These are phyloP conservation scores for Caenorhabditis sinica DNA, from an alignment of 2,888 invertebrate genomes.

Conservation along the genomic window DNA sequence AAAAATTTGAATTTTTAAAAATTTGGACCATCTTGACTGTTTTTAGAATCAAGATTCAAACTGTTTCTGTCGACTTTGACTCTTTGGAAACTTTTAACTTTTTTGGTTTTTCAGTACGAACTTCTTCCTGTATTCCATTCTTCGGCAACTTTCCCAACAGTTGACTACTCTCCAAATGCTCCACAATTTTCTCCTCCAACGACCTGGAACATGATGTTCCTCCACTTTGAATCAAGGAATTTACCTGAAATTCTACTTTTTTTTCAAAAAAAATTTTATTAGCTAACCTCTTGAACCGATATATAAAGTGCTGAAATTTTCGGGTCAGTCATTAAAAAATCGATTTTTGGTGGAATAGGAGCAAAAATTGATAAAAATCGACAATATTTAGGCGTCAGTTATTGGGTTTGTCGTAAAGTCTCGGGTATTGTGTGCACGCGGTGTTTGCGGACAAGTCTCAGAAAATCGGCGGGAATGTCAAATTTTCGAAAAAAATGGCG, in stretches of 20 bases:
- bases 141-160: conserved; percentile 57
- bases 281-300: conserved; percentile 36
- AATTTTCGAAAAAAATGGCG: too few species aligned
- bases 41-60: not conserved
- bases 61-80: too few species aligned
- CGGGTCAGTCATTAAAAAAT: conserved; percentile 23
- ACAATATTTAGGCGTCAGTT: conserved; percentile 15
- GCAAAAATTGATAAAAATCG: not conserved
- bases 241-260: conserved; percentile 24
- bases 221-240: conserved; percentile 24
- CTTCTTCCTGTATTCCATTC: not conserved
- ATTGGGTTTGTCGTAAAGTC: not conserved
- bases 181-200: conserved; percentile 58
- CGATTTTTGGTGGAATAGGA: not conserved
- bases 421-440: not conserved
- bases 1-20: conserved; percentile 14
- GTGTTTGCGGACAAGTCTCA: not conserved
- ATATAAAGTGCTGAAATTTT: conserved; percentile 41
- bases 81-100: conserved; percentile 10
- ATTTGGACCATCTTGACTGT: not conserved
- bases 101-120: not conserved
- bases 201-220: conserved; percentile 37
- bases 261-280: not conserved
- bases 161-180: conserved; percentile 66
- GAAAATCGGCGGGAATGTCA: too few species aligned